Evolutionary conservation across 1,140 invertebrate species (phyloP), one percentile per base, ranked within the genome.

Genomic region (Drosophila asahinai): DNA sequence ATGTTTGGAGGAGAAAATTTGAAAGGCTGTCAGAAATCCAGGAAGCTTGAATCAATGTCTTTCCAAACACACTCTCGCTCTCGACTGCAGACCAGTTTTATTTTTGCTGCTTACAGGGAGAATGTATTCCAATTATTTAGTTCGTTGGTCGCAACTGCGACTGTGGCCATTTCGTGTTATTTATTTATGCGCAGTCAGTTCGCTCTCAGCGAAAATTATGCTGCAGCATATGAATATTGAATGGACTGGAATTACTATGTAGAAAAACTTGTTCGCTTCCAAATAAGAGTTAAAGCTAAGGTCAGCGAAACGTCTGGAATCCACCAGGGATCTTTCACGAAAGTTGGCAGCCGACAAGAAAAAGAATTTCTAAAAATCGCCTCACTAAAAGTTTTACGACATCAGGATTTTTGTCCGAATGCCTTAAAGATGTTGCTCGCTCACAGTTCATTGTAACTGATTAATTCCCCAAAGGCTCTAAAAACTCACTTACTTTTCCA

Each of bases 181-280:
- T 77, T 82, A 77, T 81, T 81, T 60, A 72, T 72, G 79, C 52
- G 33, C 72, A 61, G 45, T 40, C 59, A 38, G 42, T 70, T 64
- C n/a, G 43, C 54, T 33, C 3, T n/a, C 19, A 22, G 40, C 49
- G 5, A 52, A 65, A 81, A 64, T 64, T 72, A 77, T 81, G 78
- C 78, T 75, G 78, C 78, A 70, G 54, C 48, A 55, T 47, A 80
- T 80, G 63, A 80, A 80, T 80, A 81, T 81, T 81, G 33, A 57
- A 81, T 72, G 55, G 22, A 25, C 14, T 15, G 12, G 30, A 45
- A 68, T 48, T 17, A 12, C n/a, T 30, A 15, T 36, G 11, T 38
- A 11, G 33, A 14, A 42, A 22, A 33, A 38, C 8, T 52, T 42
- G 43, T n/a, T 12, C 8, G 40, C 30, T 48, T 42, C 4, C 19